Base-by-base conservation (phyloP, 2,888 invertebrate genomes). In the Ganaspis brasiliensis region DNA sequence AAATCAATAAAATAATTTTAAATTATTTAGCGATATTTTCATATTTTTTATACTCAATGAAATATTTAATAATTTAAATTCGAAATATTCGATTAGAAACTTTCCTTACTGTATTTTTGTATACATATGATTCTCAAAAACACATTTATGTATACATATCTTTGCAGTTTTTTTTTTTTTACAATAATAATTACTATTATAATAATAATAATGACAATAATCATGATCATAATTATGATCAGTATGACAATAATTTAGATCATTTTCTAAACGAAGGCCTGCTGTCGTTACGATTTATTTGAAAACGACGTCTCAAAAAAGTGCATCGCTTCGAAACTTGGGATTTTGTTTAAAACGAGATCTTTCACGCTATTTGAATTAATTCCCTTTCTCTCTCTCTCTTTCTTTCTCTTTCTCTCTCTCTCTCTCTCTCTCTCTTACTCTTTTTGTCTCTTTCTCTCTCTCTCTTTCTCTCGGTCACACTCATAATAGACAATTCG, bases 181-280 rank as follows among this genome's bases (percentile, higher is more conserved):
- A 79, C 59, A 67, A 67, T 75, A 35, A 71, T 75, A 61, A 72
- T 79, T 71, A 79, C 73, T 61, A 45, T 52, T 1, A 26, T 45
- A 14, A 67, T 67, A 14, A 21, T 67, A 67, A 0, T 73, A 77
- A 77, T 81, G 81, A 77, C 61, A 83, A 75, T 83, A 81, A 81
- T 70, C 72, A 77, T 81, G 72, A 74, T 76, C 73, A 80, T 81
- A 67, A 26, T 67, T 24, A 67, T 45, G 24, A 19, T 67, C 37
- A 0, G 73, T 78, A 79, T 81, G 81, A 78, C 67, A 83, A 76
- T 84, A 81, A 82, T 71, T 74, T 78, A 82, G 73, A 74, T 77
- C 74, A 80, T 81, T 83, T 71, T 67, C 82, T 86, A 84, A 75
- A 79, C 74, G 76, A 81, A 83, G 81, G 79, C 81, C 79, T 85